These are phyloP conservation scores for Sciaenops ocellatus DNA, from an alignment of 2,797 vertebrate species.

Conservation along the genomic window DNA sequence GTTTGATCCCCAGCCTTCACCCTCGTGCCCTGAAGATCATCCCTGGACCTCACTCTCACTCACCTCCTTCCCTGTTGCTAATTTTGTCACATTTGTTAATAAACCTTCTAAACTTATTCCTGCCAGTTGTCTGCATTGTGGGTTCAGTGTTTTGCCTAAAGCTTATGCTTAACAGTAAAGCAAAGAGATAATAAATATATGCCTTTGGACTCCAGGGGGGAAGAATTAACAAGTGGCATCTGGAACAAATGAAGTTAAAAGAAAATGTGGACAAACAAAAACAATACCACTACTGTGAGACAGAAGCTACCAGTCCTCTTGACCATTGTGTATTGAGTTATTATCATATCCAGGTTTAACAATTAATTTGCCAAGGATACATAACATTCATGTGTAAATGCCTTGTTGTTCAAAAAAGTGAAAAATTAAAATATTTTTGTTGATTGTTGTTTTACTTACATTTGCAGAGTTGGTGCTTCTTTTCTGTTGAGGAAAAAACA, in stretches of 20 bases:
- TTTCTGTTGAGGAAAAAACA: constrained; percentile 66
- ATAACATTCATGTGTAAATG: background rate
- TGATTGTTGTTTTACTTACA: constrained; percentile 59
- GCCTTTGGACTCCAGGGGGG: too few relatives aligned
- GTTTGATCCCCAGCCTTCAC: too few relatives aligned
- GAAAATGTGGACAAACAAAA: background rate
- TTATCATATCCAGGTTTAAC: background rate
- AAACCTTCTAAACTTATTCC: too few relatives aligned
- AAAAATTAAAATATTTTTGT: background rate
- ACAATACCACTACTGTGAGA: constrained; percentile 39
- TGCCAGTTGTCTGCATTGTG: too few relatives aligned
- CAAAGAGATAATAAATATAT: too few relatives aligned
- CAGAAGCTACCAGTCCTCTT: constrained; percentile 9
- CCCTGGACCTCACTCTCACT: too few relatives aligned
- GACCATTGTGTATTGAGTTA: background rate
- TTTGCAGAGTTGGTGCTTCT: constrained; percentile 64
- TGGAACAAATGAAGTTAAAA: too few relatives aligned
- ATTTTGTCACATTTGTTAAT: too few relatives aligned
- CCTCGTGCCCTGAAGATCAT: too few relatives aligned
- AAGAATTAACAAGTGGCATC: background rate
- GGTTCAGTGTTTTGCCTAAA: too few relatives aligned
- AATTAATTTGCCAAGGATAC: background rate
- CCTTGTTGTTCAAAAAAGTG: background rate
- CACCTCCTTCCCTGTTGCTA: too few relatives aligned
- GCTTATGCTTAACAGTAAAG: too few relatives aligned